Evolutionary conservation across 2,888 invertebrate genomes (phyloP), one percentile per base, ranked within the genome.

Genomic region (Euzetes globulus): DNA sequence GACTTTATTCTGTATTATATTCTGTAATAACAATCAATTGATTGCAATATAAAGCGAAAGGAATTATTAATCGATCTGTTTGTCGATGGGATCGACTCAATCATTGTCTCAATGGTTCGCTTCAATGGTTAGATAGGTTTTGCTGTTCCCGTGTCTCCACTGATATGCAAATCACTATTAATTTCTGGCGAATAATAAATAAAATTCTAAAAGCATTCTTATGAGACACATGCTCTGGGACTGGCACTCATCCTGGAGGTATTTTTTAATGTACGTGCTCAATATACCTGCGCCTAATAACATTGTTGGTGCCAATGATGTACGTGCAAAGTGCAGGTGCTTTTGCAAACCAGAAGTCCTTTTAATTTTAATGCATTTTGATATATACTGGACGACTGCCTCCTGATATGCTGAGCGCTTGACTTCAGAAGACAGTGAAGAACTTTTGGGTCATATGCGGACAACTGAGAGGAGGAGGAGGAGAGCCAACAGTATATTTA

Each of bases 251-350:
- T 45, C 65, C 37, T 19, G 19, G 13, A 68, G 68, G 41, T 68
- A 68, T 68, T 68, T 65, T 60, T 58, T 68, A 5, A 68, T n/a
- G 45, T 68, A 41, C 68, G n/a, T 41, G 4, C 33, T 33, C 15
- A 25, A 45, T 33, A 68, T 68, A 68, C 68, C 68, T 68, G 68
- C 33, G 63, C 63, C 37, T 68, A 68, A 68, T 68, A 45, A 45
- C 25, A 45, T 45, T 68, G 15, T 25, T 15, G n/a, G 1, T 33
- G 41, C 29, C 29, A 29, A 1, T n/a, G 41, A 3, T 45, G 68
- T 68, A 68, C 68, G 68, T 68, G 68, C 45, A 45, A 45, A 68
- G 41, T 68, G 68, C 68, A 68, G 68, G 68, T 68, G 68, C 37
- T 68, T 68, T 65, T 68, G 17, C 33, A 63, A 33, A 63, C 41